Evolutionary conservation across 2,113 vertebrate species (phyloP), one percentile per base, ranked within the genome.

Genomic region (Tor tambroides): DNA sequence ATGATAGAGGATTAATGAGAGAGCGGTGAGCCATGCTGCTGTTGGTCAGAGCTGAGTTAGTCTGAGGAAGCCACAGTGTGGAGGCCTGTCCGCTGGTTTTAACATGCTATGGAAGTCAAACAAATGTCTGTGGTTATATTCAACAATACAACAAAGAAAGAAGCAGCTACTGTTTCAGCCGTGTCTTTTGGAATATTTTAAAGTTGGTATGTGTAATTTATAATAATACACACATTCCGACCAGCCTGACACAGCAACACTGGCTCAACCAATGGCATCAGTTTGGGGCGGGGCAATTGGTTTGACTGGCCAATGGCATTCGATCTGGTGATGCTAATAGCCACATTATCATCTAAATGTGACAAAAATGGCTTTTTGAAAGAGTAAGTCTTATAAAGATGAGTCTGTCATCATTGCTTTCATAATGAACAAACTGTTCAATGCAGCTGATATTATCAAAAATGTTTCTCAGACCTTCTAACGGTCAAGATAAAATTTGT

Each of bases 1-100:
- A 85, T 89, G 86, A 89, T 75, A 28, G 10, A 51, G 54, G 77
- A 77, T 90, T 85, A 86, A 63, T 74, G 67, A 32, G 81, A 63
- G 65, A 43, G 38, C 38, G 61, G 67, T 35, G 54, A 74, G 51
- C 82, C 11, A 75, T 80, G 35, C 69, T 49, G 61, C 72, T 76
- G 83, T 61, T 67, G 80, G 43, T 54, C 17, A 56, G 75, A 87
- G 80, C 28, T 15, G 35, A 46, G 28, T 59, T 43, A 56, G 35
- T 83, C 32, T 30, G 38, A 65, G 61, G 41, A 86, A 85, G 51
- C 78, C 43, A 75, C 51, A 84, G 17, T 79, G 30, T 76, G 67
- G 59, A 71, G 61, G 61, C n/a, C 8, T 84, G 10, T 63, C 76
- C 56, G 17, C 65, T 51, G 43, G 74, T 4, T 76, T 87, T 89